Evolutionary conservation across 2,113 vertebrate genomes (phyloP).

Genomic region (Tautogolabrus adspersus): DNA sequence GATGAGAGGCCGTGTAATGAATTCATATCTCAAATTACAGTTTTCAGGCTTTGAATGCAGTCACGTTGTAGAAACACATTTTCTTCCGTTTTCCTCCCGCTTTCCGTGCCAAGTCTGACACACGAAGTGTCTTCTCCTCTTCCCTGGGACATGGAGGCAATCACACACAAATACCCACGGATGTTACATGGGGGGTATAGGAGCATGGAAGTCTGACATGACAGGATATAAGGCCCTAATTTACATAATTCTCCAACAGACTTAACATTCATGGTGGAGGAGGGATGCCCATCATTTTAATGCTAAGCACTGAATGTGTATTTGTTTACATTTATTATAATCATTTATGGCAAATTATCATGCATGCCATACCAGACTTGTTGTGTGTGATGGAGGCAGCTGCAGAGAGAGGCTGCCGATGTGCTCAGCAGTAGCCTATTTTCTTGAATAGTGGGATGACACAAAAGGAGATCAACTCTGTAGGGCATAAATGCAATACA

Average conservation of each 20-base stretch:
- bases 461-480: constrained; percentile 75
- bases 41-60: constrained; percentile 81
- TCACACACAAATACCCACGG: constrained; percentile 34
- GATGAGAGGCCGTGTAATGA: constrained; percentile 71
- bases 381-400: constrained; percentile 28
- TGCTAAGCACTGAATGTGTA: constrained; percentile 12
- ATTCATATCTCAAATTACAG: constrained; percentile 80
- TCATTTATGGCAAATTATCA: constrained; percentile 53
- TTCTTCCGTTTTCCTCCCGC: constrained; percentile 74
- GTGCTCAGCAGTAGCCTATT: constrained; percentile 72
- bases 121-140: constrained; percentile 62
- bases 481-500: constrained; percentile 63
- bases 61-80: constrained; percentile 84
- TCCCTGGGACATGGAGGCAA: constrained; percentile 50
- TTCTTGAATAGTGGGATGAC: constrained; percentile 67
- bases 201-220: constrained; percentile 9
- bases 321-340: constrained; percentile 37
- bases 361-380: constrained; percentile 29
- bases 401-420: constrained; percentile 50
- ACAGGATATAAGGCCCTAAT: constrained; percentile 22
- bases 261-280: constrained; percentile 33
- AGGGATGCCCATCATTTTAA: constrained; percentile 4
- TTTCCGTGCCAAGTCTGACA: constrained; percentile 75
- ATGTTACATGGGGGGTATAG: constrained; percentile 44
- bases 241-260: constrained; percentile 42